Base-by-base conservation (phyloP, 2,888 invertebrate species). In the Agriopis aurantiaria region DNA sequence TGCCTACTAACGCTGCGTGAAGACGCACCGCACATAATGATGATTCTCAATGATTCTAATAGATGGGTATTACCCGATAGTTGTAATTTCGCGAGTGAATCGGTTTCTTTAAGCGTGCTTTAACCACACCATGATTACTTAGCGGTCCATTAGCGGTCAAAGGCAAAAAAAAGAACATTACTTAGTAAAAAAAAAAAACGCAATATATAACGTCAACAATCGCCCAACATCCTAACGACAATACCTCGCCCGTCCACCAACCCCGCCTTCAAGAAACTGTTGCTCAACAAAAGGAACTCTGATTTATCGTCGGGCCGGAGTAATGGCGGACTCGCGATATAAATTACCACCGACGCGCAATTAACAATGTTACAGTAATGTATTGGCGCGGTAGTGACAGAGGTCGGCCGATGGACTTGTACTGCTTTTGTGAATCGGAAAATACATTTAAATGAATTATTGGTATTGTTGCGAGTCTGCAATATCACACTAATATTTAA, bases 221-320 rank as follows among this genome's bases (percentile, higher is more conserved):
- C 73, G 74, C 52, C 23, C 58, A 48, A 70, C 70, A 67, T 61
- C 51, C 43, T 43, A 56, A 61, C 62, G 57, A 73, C 75, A 72
- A 68, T 73, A 71, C 79, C 64, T 82, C 81, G 82, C 81, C 51
- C 78, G 85, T 85, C 82, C 81, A 65, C 69, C 0, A 17, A 17
- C 3, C 41, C 56, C 66, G 72, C 71, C 72, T 76, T 76, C 72
- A 80, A 84, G 86, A 71, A 84, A 86, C 87, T 87, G 88, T 58
- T 80, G 67, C 64, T 76, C 85, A 85, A 88, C 88, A 88, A 89
- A 89, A 88, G 89, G 88, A 84, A 83, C 85, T 84, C 84, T 90
- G 89, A 91, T 91, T 91, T 91, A 91, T 91, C 79, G 85, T 81
- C 75, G 81, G 84, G 81, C 77, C 83, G 80, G 56, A 84, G 82